Evolutionary conservation across 1,140 invertebrate species (phyloP).

Genomic region (Drosophila prosaltans): DNA sequence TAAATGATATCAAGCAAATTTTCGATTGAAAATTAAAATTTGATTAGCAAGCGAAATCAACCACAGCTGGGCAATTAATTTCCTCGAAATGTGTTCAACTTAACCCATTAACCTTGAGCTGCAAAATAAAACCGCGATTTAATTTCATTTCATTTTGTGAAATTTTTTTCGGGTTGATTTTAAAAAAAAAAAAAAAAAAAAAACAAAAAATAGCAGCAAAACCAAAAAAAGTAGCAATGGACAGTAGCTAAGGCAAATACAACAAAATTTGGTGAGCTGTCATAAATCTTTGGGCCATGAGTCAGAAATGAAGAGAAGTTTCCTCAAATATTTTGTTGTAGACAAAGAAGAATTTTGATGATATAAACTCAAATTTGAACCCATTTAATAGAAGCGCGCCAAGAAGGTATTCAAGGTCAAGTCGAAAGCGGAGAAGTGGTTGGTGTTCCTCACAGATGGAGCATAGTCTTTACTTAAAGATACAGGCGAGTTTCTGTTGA

Average conservation of each 20-base stretch:
- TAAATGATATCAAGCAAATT: background rate
- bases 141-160: slow-evolving; percentile 23
- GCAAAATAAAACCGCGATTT: slow-evolving; percentile 18
- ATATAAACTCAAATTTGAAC: slow-evolving; percentile 18
- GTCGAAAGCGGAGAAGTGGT: slow-evolving; percentile 9
- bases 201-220: background rate
- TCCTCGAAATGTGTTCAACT: slow-evolving; percentile 1
- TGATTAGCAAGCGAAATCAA: slow-evolving; percentile 6
- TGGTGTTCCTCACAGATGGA: background rate
- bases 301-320: slow-evolving; percentile 16
- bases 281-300: slow-evolving; percentile 21
- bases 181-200: slow-evolving; percentile 3
- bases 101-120: slow-evolving; percentile 23
- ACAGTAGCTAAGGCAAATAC: slow-evolving; percentile 10
- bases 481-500: slow-evolving; percentile 6
- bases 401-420: slow-evolving; percentile 25
- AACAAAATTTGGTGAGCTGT: slow-evolving; percentile 11
- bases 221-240: background rate
- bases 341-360: slow-evolving; percentile 19
- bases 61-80: slow-evolving; percentile 18
- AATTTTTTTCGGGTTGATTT: slow-evolving; percentile 20
- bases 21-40: slow-evolving; percentile 6
- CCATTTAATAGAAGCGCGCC: slow-evolving; percentile 21
- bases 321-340: slow-evolving; percentile 5
- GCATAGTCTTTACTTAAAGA: slow-evolving; percentile 7